Evolutionary conservation across 2,888 invertebrate species (phyloP).

Genomic region (Ichneumon xanthorius): DNA sequence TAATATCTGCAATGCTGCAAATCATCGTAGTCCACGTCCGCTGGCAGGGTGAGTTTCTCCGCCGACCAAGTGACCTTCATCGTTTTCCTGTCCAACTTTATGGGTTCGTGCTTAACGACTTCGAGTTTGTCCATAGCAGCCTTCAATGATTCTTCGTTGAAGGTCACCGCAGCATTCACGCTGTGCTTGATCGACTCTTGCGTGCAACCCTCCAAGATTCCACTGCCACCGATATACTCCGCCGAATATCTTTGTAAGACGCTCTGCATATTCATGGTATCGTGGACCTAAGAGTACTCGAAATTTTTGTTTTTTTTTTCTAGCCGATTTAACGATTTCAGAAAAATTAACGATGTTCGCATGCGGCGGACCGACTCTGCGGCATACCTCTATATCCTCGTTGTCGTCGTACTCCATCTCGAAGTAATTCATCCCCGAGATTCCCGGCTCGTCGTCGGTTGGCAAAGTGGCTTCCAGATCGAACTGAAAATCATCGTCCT

Average conservation of each 20-base stretch:
- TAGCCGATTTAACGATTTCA: conserved; percentile 63
- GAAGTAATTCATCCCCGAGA: conserved; percentile 58
- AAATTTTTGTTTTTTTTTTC: conserved; percentile 50
- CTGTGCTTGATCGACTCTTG: conserved; percentile 68
- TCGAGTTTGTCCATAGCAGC: conserved; percentile 40
- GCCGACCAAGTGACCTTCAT: conserved; percentile 74
- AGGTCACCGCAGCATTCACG: conserved; percentile 69
- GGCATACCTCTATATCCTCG: conserved; percentile 65
- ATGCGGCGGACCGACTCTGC: neutral
- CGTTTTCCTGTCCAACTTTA: conserved; percentile 69
- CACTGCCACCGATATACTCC: conserved; percentile 77
- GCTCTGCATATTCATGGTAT: conserved; percentile 86
- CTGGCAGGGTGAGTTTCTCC: conserved; percentile 72
- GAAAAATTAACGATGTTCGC: conserved; percentile 76
- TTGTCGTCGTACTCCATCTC: conserved; percentile 62
- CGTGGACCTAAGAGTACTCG: conserved; percentile 79
- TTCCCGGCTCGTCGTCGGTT: conserved; percentile 59
- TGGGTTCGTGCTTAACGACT: neutral
- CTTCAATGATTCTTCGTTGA: conserved; percentile 45
- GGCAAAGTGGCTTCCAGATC: conserved; percentile 77
- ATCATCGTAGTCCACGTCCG: conserved; percentile 74
- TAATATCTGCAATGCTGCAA: conserved; percentile 66
- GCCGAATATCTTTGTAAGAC: conserved; percentile 87
- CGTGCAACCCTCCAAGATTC: conserved; percentile 61
- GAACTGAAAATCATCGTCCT: conserved; percentile 73